phyloP scores from a whole-genome alignment of 1,140 invertebrate species.

The Drosophila sproati region DNA sequence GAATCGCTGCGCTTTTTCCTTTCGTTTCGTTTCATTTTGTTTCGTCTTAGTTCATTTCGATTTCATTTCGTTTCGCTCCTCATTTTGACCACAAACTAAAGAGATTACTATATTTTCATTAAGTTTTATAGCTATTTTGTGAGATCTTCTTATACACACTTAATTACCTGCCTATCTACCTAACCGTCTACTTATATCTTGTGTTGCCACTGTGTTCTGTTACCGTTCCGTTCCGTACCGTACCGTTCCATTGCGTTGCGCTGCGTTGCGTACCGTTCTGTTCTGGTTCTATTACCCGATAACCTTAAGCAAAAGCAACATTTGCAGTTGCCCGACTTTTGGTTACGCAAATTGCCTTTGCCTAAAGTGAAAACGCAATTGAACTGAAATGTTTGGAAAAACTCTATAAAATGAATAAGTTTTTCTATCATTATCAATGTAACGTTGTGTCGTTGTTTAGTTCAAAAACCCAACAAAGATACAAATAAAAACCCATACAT shows the following conservation, averaged over 20 bases:
- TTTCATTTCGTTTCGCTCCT: slow-evolving; percentile 43
- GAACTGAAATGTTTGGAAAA: slow-evolving; percentile 24
- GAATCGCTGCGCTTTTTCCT: slow-evolving; percentile 21
- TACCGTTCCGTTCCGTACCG: slow-evolving; percentile 23
- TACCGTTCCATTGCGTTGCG: slow-evolving; percentile 32
- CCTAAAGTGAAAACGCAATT: slow-evolving; percentile 12
- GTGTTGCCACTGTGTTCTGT: slow-evolving; percentile 41
- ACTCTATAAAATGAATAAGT: slow-evolving; percentile 38
- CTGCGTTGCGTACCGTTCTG: slow-evolving; percentile 31
- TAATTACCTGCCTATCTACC: slow-evolving; percentile 20
- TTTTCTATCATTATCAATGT: slow-evolving; percentile 67
- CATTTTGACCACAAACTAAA: slow-evolving; percentile 30
- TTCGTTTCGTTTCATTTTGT: slow-evolving; percentile 39
- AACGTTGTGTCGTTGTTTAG: slow-evolving; percentile 81
- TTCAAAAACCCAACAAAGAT: slow-evolving; percentile 56
- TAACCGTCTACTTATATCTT: slow-evolving; percentile 48
- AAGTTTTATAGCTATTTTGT: slow-evolving; percentile 1
- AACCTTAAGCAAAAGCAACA: slow-evolving; percentile 24
- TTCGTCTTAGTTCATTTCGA: slow-evolving; percentile 28
- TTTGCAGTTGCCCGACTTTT: slow-evolving; percentile 10
- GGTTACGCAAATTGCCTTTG: slow-evolving; percentile 25
- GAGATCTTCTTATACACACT: slow-evolving; percentile 26
- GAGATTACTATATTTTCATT: not conserved
- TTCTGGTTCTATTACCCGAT: slow-evolving; percentile 38
- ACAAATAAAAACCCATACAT: slow-evolving; percentile 17